These are phyloP conservation scores for Yoshiicerus persimilis DNA, from an alignment of 1,140 invertebrate species.

Conservation along the genomic window DNA sequence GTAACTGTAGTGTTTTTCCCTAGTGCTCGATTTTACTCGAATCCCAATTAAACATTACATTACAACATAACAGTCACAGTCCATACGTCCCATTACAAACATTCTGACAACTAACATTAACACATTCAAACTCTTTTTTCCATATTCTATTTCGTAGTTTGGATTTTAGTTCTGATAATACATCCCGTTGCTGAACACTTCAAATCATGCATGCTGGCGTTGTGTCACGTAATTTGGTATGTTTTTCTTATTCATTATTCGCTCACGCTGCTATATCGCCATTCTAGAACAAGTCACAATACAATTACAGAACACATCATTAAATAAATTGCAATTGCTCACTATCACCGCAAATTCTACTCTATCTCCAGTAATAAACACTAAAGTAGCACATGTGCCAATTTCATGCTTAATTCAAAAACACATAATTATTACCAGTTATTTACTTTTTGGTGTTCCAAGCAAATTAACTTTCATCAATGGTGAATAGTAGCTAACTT, in stretches of 20 bases:
- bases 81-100: background rate
- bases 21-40: background rate
- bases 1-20: background rate
- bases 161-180: background rate
- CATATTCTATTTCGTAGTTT: background rate
- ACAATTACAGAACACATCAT: too few species aligned
- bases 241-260: background rate
- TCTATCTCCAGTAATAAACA: too few species aligned
- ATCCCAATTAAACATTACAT: background rate
- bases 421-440: too few species aligned
- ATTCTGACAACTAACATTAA: background rate
- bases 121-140: background rate
- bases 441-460: too few species aligned
- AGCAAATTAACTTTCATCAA: too few species aligned
- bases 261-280: background rate
- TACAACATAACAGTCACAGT: background rate
- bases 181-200: background rate
- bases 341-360: too few species aligned
- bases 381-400: too few species aligned
- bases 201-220: slow-evolving; percentile 40
- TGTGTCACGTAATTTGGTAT: slow-evolving; percentile 40
- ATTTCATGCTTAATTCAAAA: too few species aligned
- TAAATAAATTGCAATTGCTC: too few species aligned
- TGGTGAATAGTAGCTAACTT: too few species aligned
- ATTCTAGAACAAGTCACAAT: background rate